A percentile compares a stretch with the other conserved stretches of the same genome.
phyloP scores from a whole-genome alignment of 1,140 invertebrate genomes.

The Drosophila micromelanica region DNA sequence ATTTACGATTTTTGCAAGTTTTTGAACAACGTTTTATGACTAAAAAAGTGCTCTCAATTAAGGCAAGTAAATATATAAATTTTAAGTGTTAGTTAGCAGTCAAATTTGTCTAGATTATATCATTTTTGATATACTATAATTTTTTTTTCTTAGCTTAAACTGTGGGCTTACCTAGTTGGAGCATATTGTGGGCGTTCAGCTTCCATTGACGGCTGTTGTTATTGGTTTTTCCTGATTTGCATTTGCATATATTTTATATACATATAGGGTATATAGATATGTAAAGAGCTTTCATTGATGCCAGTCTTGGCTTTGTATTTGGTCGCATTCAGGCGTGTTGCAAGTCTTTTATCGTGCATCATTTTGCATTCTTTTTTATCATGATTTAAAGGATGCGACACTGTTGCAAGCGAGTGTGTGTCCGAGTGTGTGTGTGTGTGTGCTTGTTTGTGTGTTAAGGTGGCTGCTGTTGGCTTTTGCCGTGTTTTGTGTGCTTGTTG shows the following conservation, averaged over 20 bases:
- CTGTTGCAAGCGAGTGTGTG: constrained; percentile 9
- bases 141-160: no score
- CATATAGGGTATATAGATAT: background rate
- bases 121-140: no score
- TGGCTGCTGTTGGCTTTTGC: constrained; percentile 9
- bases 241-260: background rate
- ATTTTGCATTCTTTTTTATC: constrained; percentile 45
- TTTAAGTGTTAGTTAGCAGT: no score
- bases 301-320: constrained; percentile 6
- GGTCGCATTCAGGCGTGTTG: constrained; percentile 19
- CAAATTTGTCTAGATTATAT: no score
- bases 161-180: no score
- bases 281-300: background rate
- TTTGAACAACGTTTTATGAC: no score
- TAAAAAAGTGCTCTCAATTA: no score
- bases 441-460: constrained; percentile 12
- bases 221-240: no score
- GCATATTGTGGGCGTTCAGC: no score
- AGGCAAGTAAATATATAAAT: no score
- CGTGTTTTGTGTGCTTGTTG: constrained; percentile 23
- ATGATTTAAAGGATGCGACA: constrained; percentile 13
- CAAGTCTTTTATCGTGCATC: constrained; percentile 31
- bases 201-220: no score
- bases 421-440: constrained; percentile 1
- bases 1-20: no score